Evolutionary conservation across 1,140 invertebrate genomes (phyloP), one percentile per base, ranked within the genome.

Genomic region (Cylas formicarius): DNA sequence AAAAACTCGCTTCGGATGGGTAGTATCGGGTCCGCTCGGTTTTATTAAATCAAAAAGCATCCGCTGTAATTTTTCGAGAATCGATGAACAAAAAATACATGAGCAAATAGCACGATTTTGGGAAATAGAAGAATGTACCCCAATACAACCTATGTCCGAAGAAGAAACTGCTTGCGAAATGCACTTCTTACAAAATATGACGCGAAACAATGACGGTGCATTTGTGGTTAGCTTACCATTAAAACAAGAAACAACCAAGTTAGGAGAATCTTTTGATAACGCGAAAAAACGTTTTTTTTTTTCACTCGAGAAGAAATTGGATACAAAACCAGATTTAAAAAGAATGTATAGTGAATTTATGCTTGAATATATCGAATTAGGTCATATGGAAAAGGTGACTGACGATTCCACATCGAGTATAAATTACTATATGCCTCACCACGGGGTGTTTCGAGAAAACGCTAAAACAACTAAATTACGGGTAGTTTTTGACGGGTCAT

Each of bases 361-460:
- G 27, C 17, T 56, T 13, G 60, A 63, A 34, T 66, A 61, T 41
- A 13, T 55, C 7, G 26, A 49, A 14, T 21, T 53, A 17, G 53
- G 56, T 24, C 61, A 64, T 45, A 60, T 61, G 56, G 10, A 22
- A 11, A 0, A 22, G 18, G 2, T 41, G 11, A 39, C 18, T 28
- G 4, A 44, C 9, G 32, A 49, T 18, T 13, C 8, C 31, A 24
- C 46, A 7, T 18, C 8, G 13, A 10, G 29, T 37, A 11, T 14
- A 2, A 11, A 2, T 14, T 58, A 50, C 46, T 70, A 67, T 50
- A 35, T 72, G 5, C 66, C 68, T 3, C 70, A 72, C 57, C 67
- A 69, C 34, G 19, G 53, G 1, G 63, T 72, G 0, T 11, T 67
- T 1, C 54, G 56, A 10, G 52, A 58, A 17, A 37, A 55, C n/a